Percentiles rank a stretch among this genome's conserved stretches.
Conservation (phyloP, 2,888 invertebrate species). For the Steinernema carpocapsae region DNA sequence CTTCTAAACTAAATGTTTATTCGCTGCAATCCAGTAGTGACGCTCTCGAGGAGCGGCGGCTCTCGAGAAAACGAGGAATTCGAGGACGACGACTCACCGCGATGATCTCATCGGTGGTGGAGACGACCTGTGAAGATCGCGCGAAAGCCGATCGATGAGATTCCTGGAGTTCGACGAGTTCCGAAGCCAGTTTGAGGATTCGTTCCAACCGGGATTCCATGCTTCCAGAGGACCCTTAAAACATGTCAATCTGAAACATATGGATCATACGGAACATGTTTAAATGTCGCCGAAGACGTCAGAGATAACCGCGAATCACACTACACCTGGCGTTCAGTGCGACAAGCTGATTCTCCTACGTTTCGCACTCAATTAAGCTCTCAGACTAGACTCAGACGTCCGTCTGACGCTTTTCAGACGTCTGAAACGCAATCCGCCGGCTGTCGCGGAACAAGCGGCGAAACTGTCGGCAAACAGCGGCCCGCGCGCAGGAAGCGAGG, state of each 20-base stretch:
- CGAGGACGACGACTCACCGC: constrained; percentile 15
- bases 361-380: too few species aligned
- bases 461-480: too few species aligned
- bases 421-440: too few species aligned
- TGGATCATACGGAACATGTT: not conserved
- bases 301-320: too few species aligned
- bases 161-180: constrained; percentile 2
- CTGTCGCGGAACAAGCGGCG: too few species aligned
- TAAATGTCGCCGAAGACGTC: not conserved
- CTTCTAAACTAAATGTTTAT: not conserved
- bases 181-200: not conserved
- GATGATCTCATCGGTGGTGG: constrained; percentile 24
- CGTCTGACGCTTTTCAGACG: too few species aligned
- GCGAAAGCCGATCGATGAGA: constrained; percentile 3
- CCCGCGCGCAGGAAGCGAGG: too few species aligned
- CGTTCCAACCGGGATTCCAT: constrained; percentile 6
- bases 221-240: not conserved
- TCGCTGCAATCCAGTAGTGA: not conserved
- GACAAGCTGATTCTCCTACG: too few species aligned
- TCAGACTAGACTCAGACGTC: too few species aligned
- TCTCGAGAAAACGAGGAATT: too few species aligned
- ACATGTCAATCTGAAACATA: not conserved
- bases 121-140: constrained; percentile 11
- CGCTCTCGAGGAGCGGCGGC: not conserved
- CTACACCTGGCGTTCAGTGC: too few species aligned